Conservation (phyloP, 2,888 invertebrate genomes). For the Keiferia lycopersicella region DNA sequence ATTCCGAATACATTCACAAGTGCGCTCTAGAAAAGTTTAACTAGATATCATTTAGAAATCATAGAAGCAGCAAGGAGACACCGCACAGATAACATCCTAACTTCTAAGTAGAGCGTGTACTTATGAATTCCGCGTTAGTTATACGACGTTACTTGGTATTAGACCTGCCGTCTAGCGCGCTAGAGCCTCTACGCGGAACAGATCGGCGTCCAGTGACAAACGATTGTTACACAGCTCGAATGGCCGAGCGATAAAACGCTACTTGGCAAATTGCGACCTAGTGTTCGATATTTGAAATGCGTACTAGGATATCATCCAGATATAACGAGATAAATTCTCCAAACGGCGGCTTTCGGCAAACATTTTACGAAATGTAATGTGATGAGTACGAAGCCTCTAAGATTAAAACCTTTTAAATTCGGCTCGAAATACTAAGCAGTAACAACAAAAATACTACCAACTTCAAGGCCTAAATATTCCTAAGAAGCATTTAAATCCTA, state of each 20-base stretch:
- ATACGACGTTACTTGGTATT: constrained; percentile 47
- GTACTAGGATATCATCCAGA: too few relatives aligned
- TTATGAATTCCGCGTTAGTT: constrained; percentile 17
- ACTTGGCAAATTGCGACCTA: constrained; percentile 30
- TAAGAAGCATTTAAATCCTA: constrained; percentile 7
- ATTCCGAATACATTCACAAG: too few relatives aligned
- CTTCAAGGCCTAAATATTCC: neutral
- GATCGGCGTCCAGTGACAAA: constrained; percentile 49
- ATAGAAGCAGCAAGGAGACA: constrained; percentile 12
- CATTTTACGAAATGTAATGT: too few relatives aligned
- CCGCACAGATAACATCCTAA: constrained; percentile 15
- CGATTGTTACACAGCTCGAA: constrained; percentile 38
- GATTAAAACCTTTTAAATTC: neutral
- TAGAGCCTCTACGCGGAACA: constrained; percentile 66
- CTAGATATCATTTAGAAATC: neutral
- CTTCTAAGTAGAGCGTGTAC: constrained; percentile 17
- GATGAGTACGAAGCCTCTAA: neutral
- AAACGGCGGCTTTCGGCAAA: too few relatives aligned
- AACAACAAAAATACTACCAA: neutral
- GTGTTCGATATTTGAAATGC: constrained; percentile 10
- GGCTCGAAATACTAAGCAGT: neutral
- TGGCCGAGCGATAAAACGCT: constrained; percentile 29
- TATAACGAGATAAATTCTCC: too few relatives aligned
- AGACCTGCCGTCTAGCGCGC: constrained; percentile 52
- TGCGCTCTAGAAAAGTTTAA: neutral